Conservation (phyloP, 2,888 invertebrate genomes). For the Xiphydria camelus region DNA sequence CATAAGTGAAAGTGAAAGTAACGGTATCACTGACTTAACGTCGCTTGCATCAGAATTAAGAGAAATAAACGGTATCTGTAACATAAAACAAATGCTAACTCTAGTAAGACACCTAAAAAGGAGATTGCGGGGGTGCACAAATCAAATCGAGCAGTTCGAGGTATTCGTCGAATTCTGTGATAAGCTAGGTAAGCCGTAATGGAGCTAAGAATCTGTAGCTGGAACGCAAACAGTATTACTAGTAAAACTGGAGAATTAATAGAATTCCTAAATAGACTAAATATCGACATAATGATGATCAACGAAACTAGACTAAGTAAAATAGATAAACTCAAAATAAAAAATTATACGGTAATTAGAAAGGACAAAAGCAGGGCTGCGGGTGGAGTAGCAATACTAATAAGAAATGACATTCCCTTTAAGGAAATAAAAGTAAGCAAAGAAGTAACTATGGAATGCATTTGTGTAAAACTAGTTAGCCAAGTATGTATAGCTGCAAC, state of each 20-base stretch:
- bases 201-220: neutral
- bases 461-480: slow-evolving; percentile 18
- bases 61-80: slow-evolving; percentile 16
- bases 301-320: slow-evolving; percentile 23
- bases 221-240: slow-evolving; percentile 8
- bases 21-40: neutral
- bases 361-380: slow-evolving; percentile 17
- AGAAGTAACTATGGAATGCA: slow-evolving; percentile 14
- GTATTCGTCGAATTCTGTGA: neutral
- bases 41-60: slow-evolving; percentile 4
- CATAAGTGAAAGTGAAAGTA: no score
- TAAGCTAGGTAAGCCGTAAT: neutral
- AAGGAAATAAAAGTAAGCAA: slow-evolving; percentile 13
- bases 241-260: slow-evolving; percentile 20
- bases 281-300: slow-evolving; percentile 22
- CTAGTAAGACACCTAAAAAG: slow-evolving; percentile 9
- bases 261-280: slow-evolving; percentile 18
- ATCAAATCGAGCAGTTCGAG: neutral
- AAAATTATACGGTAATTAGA: slow-evolving; percentile 24
- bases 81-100: slow-evolving; percentile 17
- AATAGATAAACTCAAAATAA: slow-evolving; percentile 21
- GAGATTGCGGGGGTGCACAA: slow-evolving; percentile 2
- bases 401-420: slow-evolving; percentile 18
- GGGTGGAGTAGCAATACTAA: slow-evolving; percentile 21
- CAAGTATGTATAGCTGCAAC: slow-evolving; percentile 19